Base-by-base conservation (phyloP, 2,888 invertebrate species). In the Actias luna region DNA sequence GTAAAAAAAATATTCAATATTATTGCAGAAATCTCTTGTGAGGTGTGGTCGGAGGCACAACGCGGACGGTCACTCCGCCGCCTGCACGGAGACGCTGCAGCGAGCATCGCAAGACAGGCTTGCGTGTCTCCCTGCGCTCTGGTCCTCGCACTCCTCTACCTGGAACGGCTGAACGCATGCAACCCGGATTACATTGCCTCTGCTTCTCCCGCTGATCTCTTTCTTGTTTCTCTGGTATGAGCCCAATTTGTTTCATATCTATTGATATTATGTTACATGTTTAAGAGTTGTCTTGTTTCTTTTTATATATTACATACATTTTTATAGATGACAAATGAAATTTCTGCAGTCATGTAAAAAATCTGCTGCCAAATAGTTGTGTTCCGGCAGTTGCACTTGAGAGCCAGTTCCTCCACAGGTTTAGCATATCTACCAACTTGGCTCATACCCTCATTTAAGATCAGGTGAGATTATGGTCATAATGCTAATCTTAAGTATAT, bases 101-200 rank as follows among this genome's bases (percentile, higher is more conserved):
- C 96, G 58, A 93, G 94, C 78, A 94, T 97, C 68, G 95, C 95
- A 63, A 94, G 96, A 78, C 94, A 95, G 76, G 97, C 98, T 7
- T 97, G 96, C 84, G 96, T 98, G 69, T 97, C 98, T 10, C 98
- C 99, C 0, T 98, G 98, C 83, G 97, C 98, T 16, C 94, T 99
- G 62, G 96, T 99, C 73, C 94, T 99, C 77, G 98, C 99, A 33
- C 93, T 99, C 79, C 94, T 99, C 57, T 99, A 99, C 89, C 93
- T 99, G 75, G 98, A 99, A 90, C 94, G 99, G 69, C 94, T 99
- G 62, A 96, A 96, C 83, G 93, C 93, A 66, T 94, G 94, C 75
- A 97, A 98, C 92, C 96, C 97, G 0, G 95, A 96, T 71, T 99
- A 98, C 88, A 94, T 99, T 67, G 94, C 95, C 73, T 93, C 94